Evolutionary conservation across 1,140 invertebrate genomes (phyloP).

Genomic region (Rhyacophila brunnea): DNA sequence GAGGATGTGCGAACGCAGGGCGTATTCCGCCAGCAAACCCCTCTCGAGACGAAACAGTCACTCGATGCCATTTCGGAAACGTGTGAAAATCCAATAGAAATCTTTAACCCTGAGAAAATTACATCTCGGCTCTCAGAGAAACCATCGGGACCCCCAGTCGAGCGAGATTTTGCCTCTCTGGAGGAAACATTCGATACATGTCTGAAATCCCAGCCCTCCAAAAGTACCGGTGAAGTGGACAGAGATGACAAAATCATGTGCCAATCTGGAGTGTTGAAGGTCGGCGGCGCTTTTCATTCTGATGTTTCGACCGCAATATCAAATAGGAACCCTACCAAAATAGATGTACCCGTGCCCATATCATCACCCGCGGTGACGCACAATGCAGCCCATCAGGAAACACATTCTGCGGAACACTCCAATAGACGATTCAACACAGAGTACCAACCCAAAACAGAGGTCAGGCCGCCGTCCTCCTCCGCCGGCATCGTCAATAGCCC

Average conservation of each 20-base stretch:
- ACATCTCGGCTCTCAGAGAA: too few species aligned
- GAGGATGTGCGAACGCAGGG: too few species aligned
- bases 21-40: too few species aligned
- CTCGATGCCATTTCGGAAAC: too few species aligned
- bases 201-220: constrained; percentile 6
- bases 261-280: constrained; percentile 18
- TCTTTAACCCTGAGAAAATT: too few species aligned
- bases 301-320: background rate
- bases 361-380: constrained; percentile 16
- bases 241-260: constrained; percentile 1
- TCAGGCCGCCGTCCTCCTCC: constrained; percentile 1
- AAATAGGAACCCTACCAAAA: constrained; percentile 10
- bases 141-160: too few species aligned
- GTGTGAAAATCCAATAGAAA: too few species aligned
- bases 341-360: constrained; percentile 18
- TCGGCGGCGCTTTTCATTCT: constrained; percentile 17
- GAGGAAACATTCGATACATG: constrained; percentile 1
- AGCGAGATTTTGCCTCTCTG: background rate
- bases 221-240: constrained; percentile 5
- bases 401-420: background rate
- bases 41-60: too few species aligned
- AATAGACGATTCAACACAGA: constrained; percentile 9
- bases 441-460: constrained; percentile 1
- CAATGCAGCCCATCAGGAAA: constrained; percentile 1
- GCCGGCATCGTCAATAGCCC: constrained; percentile 11